These are phyloP conservation scores for Setipinna tenuifilis DNA, from an alignment of 2,797 vertebrate genomes.

Conservation along the genomic window DNA sequence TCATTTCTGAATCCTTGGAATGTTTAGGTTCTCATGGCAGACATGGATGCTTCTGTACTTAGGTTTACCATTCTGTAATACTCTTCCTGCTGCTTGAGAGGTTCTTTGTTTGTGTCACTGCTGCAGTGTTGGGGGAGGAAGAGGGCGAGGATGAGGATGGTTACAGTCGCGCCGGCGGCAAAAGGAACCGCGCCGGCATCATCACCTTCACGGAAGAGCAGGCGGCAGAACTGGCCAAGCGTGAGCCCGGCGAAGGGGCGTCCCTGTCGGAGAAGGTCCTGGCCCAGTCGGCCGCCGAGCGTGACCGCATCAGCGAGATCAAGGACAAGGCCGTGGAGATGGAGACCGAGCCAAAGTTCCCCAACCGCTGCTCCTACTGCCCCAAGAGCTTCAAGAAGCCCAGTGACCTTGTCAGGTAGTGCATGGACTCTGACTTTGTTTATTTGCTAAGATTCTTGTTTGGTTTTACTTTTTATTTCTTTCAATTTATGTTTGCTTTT, in stretches of 20 bases:
- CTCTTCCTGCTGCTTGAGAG: not conserved
- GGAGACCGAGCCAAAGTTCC: slow-evolving; percentile 91
- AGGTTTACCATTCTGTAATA: no score
- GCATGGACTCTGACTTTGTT: not conserved
- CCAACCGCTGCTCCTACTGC: slow-evolving; percentile 92
- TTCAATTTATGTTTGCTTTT: not conserved
- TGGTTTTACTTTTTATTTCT: not conserved
- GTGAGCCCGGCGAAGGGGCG: slow-evolving; percentile 87
- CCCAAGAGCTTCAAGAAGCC: slow-evolving; percentile 99
- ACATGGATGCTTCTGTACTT: no score
- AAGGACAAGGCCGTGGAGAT: slow-evolving; percentile 91
- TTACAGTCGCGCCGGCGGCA: slow-evolving; percentile 73
- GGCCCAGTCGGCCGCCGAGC: slow-evolving; percentile 93
- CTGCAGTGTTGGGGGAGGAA: slow-evolving; percentile 59
- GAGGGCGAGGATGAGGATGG: slow-evolving; percentile 79
- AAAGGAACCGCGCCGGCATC: slow-evolving; percentile 86
- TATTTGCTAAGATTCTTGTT: not conserved
- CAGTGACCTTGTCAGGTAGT: slow-evolving; percentile 95
- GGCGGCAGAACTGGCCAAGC: slow-evolving; percentile 91
- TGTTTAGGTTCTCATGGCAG: no score
- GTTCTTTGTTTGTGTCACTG: slow-evolving; percentile 7
- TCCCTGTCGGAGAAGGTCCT: slow-evolving; percentile 95
- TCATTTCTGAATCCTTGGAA: no score
- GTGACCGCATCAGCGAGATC: slow-evolving; percentile 96
- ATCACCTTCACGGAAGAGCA: slow-evolving; percentile 98